Evolutionary conservation across 2,888 invertebrate species (phyloP), one percentile per base, ranked within the genome.

Genomic region (Lamellibrachia satsuma): DNA sequence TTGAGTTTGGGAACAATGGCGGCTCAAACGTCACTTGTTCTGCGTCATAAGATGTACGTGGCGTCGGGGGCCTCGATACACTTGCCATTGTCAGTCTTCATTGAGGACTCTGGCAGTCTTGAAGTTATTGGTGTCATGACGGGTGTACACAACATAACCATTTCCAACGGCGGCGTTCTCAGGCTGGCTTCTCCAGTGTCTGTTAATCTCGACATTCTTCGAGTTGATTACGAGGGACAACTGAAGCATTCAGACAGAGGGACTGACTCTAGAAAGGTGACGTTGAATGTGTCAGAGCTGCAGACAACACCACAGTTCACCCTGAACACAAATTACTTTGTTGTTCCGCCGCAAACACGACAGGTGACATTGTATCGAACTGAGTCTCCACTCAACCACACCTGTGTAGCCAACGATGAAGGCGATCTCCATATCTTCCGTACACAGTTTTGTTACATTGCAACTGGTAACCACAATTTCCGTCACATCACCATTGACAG

Each of bases 401-500:
- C 15, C 22, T 75, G 75, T 22, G 75, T 75, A 75, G 75, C 75
- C 75, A 22, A 75, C 75, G 22, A 75, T 22, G 15, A 75, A 15
- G 22, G 75, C 22, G 22, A 75, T 22, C 75, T 75, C 75, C 75
- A 75, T 75, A 11, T 75, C 22, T 75, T 75, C 75, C 75, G 75
- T n/a, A 75, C 4, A 22, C 75, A 75, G 75, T 11, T 22, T 1
- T 75, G 75, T 15, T 75, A 75, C 75, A 75, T 75, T 75, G 75
- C 75, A 22, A 75, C 4, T 3, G 75, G 75, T 15, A 75, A 11
- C 15, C 93, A 95, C 92, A 92, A 90, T 6, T 95, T 93, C 92
- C 92, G 92, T 1, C 91, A 92, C 39, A 93, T 95, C 27, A 94
- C 93, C 7, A 93, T 95, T 3, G 93, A 95, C 90, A 93, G 94